phyloP scores from a whole-genome alignment of 2,113 vertebrate genomes.

The Myxocyprinus asiaticus region DNA sequence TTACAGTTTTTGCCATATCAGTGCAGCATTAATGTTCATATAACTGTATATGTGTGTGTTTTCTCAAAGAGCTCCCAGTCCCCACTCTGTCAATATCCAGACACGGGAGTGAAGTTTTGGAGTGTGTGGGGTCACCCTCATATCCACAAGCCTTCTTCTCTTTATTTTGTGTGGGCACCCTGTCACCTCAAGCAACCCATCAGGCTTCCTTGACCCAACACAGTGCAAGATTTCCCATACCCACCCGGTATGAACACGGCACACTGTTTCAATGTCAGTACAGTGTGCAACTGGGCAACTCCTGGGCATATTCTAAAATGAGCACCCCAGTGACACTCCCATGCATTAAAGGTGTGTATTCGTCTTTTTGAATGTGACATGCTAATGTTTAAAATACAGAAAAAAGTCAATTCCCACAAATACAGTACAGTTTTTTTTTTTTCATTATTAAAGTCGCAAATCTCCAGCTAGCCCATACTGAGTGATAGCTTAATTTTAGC shows the following conservation, averaged over 20 bases:
- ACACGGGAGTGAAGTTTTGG: constrained; percentile 57
- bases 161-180: constrained; percentile 60
- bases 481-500: no score
- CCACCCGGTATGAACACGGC: constrained; percentile 54
- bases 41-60: constrained; percentile 1
- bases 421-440: no score
- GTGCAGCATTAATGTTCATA: neutral
- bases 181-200: constrained; percentile 30
- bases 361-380: neutral
- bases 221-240: constrained; percentile 61
- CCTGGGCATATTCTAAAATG: constrained; percentile 59
- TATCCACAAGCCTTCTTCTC: constrained; percentile 70
- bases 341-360: constrained; percentile 52
- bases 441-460: no score
- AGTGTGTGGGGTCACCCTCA: constrained; percentile 67
- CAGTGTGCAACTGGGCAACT: constrained; percentile 57
- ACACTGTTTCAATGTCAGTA: constrained; percentile 71
- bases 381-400: no score
- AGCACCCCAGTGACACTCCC: constrained; percentile 61
- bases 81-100: constrained; percentile 64
- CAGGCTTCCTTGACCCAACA: constrained; percentile 39
- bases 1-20: no score
- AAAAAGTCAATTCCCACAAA: no score
- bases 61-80: constrained; percentile 57
- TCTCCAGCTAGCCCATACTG: no score